Conservation (phyloP, 2,888 invertebrate genomes). For the Invenusta paracnida region DNA sequence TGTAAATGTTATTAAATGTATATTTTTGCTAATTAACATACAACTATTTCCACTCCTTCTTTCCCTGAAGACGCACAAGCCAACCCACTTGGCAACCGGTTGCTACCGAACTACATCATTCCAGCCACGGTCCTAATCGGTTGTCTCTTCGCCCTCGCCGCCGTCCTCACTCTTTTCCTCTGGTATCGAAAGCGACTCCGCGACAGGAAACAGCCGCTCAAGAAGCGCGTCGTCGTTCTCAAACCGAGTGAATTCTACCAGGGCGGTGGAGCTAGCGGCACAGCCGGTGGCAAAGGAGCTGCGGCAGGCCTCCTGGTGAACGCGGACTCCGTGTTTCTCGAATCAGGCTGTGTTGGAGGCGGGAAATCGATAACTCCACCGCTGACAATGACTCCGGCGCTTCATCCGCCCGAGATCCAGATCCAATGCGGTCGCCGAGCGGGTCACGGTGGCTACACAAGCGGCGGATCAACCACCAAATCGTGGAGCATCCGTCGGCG, state of each 20-base stretch:
- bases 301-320: neutral
- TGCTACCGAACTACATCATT: neutral
- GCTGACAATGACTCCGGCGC: too few relatives aligned
- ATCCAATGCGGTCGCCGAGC: neutral
- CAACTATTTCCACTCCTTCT: too few relatives aligned
- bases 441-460: neutral
- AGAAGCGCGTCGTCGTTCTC: neutral
- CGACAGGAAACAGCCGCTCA: neutral
- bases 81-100: too few relatives aligned
- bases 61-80: too few relatives aligned
- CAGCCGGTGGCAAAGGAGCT: neutral
- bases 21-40: too few relatives aligned
- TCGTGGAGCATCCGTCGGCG: slow-evolving; percentile 2
- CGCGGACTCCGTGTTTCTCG: slow-evolving; percentile 4
- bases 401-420: neutral
- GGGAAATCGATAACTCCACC: neutral
- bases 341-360: neutral
- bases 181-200: neutral
- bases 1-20: too few relatives aligned
- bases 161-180: neutral
- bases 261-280: neutral
- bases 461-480: neutral
- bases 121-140: neutral
- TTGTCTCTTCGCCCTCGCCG: neutral
- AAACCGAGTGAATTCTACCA: slow-evolving; percentile 4